Evolutionary conservation across 2,888 invertebrate genomes (phyloP).

Genomic region (Machimus rusticus): DNA sequence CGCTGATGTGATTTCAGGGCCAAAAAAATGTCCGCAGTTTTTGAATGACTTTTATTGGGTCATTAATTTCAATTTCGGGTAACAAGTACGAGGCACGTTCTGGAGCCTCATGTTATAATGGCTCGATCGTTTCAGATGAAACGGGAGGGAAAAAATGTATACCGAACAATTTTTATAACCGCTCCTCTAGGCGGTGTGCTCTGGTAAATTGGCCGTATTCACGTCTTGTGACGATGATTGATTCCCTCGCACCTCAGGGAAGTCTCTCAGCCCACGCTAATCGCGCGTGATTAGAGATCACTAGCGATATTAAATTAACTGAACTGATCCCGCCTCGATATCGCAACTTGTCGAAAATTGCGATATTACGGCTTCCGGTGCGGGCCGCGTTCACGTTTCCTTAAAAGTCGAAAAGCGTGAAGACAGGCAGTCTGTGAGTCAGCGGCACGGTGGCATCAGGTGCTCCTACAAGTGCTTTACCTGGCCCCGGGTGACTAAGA

Average conservation of each 20-base stretch:
- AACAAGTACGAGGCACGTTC: neutral
- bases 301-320: neutral
- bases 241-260: neutral
- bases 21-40: neutral
- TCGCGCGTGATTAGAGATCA: neutral
- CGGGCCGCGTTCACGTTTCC: neutral
- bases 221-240: neutral
- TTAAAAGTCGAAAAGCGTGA: neutral
- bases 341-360: neutral
- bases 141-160: neutral
- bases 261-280: neutral
- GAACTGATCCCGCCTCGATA: neutral
- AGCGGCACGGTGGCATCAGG: neutral
- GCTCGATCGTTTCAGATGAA: neutral
- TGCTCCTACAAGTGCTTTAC: neutral
- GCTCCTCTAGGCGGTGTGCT: neutral
- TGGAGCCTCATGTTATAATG: neutral
- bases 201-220: neutral
- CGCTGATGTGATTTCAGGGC: neutral
- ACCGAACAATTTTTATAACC: neutral
- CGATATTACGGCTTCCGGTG: neutral
- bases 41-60: neutral
- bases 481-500: neutral
- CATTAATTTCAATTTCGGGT: conserved; percentile 2
- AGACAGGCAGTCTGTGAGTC: neutral